Conservation (phyloP, 2,797 vertebrate genomes). For the Anabas testudineus region DNA sequence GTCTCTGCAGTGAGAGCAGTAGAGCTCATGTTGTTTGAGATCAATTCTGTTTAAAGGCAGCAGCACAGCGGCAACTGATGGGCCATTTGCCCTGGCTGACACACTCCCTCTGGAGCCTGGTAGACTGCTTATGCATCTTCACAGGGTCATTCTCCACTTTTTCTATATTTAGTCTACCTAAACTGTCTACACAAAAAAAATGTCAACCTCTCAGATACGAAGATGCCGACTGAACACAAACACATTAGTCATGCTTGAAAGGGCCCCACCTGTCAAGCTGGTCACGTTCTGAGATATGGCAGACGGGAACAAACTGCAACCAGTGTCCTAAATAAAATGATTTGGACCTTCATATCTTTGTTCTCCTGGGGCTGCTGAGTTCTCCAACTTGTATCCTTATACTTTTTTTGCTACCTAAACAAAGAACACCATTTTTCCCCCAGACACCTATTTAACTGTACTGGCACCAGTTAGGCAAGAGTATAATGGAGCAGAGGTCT, state of each 20-base stretch:
- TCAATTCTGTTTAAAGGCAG: slow-evolving; percentile 60
- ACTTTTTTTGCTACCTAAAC: background rate
- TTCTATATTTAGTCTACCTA: slow-evolving; percentile 44
- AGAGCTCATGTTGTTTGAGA: slow-evolving; percentile 50
- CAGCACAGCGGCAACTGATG: slow-evolving; percentile 37
- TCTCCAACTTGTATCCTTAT: background rate
- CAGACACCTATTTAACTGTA: slow-evolving; percentile 11
- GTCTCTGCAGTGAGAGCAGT: slow-evolving; percentile 48
- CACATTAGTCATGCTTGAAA: slow-evolving; percentile 28
- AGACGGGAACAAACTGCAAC: slow-evolving; percentile 7
- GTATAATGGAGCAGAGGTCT: slow-evolving; percentile 18
- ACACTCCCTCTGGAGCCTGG: slow-evolving; percentile 56
- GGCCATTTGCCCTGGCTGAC: slow-evolving; percentile 51
- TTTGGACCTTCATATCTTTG: background rate
- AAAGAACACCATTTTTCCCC: slow-evolving; percentile 20
- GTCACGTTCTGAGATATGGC: slow-evolving; percentile 11
- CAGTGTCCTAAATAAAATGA: background rate
- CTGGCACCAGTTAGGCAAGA: slow-evolving; percentile 23
- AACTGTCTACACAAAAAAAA: slow-evolving; percentile 48
- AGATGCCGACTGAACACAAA: slow-evolving; percentile 25
- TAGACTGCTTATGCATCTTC: slow-evolving; percentile 47
- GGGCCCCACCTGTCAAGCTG: slow-evolving; percentile 21
- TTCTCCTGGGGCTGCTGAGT: background rate
- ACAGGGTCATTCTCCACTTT: slow-evolving; percentile 32
- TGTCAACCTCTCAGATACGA: slow-evolving; percentile 3